Percentiles rank a stretch among this genome's conserved stretches.
These are phyloP conservation scores for Bos indicus DNA, from an alignment of 2,113 vertebrate genomes.

Conservation along the genomic window DNA sequence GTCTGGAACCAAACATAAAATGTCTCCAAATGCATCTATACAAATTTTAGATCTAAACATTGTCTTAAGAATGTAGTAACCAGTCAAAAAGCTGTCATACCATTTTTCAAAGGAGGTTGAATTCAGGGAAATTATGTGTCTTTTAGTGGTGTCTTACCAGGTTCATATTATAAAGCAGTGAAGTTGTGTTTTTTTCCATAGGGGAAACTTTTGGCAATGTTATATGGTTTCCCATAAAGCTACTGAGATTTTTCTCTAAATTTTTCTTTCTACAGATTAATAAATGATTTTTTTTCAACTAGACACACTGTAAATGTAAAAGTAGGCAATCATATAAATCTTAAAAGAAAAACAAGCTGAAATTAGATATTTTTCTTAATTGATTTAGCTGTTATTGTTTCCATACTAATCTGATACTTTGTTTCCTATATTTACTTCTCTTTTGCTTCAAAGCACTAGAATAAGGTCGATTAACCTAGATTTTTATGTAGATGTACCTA, in stretches of 20 bases:
- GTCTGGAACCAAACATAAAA: not conserved
- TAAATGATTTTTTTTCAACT: not conserved
- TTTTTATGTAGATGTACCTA: not conserved
- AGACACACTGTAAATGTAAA: not conserved
- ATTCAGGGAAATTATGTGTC: not conserved
- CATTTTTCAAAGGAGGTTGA: not conserved
- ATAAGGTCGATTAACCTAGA: not conserved
- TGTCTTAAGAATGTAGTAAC: not conserved
- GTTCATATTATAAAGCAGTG: not conserved
- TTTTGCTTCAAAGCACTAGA: not conserved
- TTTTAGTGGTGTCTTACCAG: not conserved
- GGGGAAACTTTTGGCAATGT: not conserved
- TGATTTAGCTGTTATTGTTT: not conserved
- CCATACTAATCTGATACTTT: not conserved
- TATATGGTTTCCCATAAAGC: not conserved
- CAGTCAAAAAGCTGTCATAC: not conserved
- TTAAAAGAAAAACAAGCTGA: not conserved
- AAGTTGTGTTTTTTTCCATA: not conserved
- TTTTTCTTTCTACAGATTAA: not conserved
- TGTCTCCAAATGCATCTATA: not conserved
- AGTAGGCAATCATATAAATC: not conserved
- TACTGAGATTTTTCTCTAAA: not conserved
- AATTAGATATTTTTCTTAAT: not conserved
- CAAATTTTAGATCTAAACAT: not conserved
- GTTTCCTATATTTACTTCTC: not conserved